These are phyloP conservation scores for Romanogobio albipinnatus DNA, from an alignment of 2,113 vertebrate genomes.

Conservation along the genomic window DNA sequence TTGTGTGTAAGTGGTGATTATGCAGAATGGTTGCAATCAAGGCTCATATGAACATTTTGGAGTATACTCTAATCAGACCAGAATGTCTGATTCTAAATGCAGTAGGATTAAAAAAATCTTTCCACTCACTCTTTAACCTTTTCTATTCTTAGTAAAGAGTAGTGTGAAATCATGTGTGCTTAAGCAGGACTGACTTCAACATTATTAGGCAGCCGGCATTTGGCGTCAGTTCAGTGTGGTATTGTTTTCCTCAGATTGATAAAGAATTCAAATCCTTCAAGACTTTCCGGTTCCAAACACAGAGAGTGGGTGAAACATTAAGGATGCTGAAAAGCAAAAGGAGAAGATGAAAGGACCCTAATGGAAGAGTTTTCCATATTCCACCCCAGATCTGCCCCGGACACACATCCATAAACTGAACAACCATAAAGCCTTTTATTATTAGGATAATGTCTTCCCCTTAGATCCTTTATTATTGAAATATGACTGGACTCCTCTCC, in stretches of 20 bases:
- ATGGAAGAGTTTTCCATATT: conserved; percentile 55
- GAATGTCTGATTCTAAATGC: conserved; percentile 6
- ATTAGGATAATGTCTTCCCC: conserved; percentile 66
- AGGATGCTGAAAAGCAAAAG: conserved; percentile 17
- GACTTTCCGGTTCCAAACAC: conserved; percentile 33
- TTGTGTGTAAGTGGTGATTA: conserved; percentile 30
- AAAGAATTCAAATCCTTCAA: neutral
- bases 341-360: conserved; percentile 51
- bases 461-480: conserved; percentile 73
- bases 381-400: conserved; percentile 36
- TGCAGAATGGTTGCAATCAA: conserved; percentile 46
- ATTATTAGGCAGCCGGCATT: neutral
- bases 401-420: conserved; percentile 20
- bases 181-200: neutral
- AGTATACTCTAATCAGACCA: conserved; percentile 34
- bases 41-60: neutral
- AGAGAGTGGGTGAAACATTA: conserved; percentile 31
- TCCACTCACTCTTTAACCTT: neutral
- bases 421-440: conserved; percentile 54
- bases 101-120: neutral
- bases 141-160: neutral
- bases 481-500: conserved; percentile 65
- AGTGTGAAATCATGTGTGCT: neutral
- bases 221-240: neutral
- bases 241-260: neutral